phyloP scores from a whole-genome alignment of 2,888 invertebrate genomes.

The Pollenia angustigena region DNA sequence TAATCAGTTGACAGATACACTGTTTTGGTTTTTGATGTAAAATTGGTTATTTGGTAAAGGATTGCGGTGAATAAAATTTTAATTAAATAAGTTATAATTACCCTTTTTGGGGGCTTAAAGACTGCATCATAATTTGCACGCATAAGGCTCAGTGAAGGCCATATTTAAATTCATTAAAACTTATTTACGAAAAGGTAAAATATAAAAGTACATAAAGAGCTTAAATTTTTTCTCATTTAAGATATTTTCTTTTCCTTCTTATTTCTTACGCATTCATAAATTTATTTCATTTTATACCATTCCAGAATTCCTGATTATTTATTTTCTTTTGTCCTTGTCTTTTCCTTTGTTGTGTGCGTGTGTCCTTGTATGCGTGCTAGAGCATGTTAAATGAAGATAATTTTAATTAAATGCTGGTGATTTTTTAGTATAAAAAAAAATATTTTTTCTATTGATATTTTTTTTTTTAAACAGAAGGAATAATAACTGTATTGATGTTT shows the following conservation, averaged over 20 bases:
- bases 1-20: too few relatives aligned
- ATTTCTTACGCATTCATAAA: neutral
- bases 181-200: neutral
- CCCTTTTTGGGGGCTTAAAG: too few relatives aligned
- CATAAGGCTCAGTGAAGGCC: neutral
- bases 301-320: too few relatives aligned
- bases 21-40: too few relatives aligned
- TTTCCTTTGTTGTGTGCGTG: neutral
- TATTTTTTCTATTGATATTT: neutral
- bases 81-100: too few relatives aligned
- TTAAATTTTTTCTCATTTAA: neutral
- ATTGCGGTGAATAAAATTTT: too few relatives aligned
- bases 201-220: neutral
- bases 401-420: constrained; percentile 37
- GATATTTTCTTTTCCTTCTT: neutral
- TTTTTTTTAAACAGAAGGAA: neutral
- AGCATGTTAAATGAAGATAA: constrained; percentile 34
- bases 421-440: neutral
- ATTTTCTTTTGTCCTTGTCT: neutral
- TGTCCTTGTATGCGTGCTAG: neutral
- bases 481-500: constrained; percentile 45
- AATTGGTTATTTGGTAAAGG: too few relatives aligned
- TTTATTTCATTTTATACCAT: neutral
- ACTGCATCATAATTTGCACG: too few relatives aligned
- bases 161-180: constrained; percentile 2